Base-by-base conservation (phyloP, 1,140 invertebrate genomes). In the Zophobas morio region DNA sequence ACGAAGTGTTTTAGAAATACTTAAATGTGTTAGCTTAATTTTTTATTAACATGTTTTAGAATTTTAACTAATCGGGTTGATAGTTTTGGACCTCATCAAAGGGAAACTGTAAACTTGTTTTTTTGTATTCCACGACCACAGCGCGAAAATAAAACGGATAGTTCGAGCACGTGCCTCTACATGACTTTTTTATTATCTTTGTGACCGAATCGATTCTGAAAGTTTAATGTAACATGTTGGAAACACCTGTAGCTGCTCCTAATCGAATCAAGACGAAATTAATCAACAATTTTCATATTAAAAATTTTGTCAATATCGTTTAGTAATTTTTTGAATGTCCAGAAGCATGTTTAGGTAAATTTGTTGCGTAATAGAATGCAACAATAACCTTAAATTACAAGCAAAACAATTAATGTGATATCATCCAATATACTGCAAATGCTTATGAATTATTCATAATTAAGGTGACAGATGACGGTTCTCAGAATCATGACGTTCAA, bases 391-490 rank as follows among this genome's bases (percentile, higher is more conserved):
- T 60, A 39, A 66, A 40, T 66, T 66, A 66, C n/a, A 40, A 39
- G 37, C 60, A 66, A 66, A 66, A 66, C 60, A 51, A 51, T 51
- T 66, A 66, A 66, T 66, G 40, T 66, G 60, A 66, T 66, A 33
- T 39, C 60, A 39, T 42, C 60, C 60, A 66, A 66, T 66, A 66
- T 42, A 66, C 8, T 66, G 6, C 42, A 66, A 66, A 66, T 66
- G 60, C 60, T 66, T 42, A 66, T 66, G 60, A 66, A 66, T 66
- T 66, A 66, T 66, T 66, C 60, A 66, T 66, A 66, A 66, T 66
- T 66, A 66, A 66, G 60, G 40, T 66, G 60, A 66, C 60, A 66
- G 60, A 66, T 66, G 60, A 66, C 60, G 60, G 60, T 39, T 63
- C 35, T 46, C 60, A 66, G 39, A 66, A 42, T 66, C 60, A 66